Conservation (phyloP, 2,113 vertebrate species). For the Columbina picui region DNA sequence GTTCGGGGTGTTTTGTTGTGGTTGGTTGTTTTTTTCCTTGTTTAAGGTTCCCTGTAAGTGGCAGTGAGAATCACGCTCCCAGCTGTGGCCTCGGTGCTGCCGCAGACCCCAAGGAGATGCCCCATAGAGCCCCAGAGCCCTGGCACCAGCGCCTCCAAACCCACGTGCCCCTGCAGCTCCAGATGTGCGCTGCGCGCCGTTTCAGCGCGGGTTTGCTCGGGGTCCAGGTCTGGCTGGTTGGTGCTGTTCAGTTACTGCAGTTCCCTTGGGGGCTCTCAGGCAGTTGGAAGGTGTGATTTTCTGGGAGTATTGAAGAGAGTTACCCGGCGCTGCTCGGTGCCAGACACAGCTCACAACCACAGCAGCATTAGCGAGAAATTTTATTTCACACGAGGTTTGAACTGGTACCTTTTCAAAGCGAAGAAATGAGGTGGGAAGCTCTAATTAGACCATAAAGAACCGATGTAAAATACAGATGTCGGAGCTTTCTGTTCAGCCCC, state of each 20-base stretch:
- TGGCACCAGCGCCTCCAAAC: rapidly evolving
- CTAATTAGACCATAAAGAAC: not conserved
- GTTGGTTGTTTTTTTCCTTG: not conserved
- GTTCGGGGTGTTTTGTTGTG: too few relatives aligned
- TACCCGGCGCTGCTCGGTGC: not conserved
- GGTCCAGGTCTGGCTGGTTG: not conserved
- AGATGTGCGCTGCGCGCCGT: too few relatives aligned
- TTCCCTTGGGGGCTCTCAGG: not conserved
- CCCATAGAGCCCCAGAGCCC: not conserved
- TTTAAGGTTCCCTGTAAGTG: not conserved
- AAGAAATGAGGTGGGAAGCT: not conserved
- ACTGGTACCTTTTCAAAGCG: not conserved
- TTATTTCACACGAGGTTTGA: not conserved
- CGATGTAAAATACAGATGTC: not conserved
- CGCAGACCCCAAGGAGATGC: not conserved
- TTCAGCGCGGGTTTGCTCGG: not conserved
- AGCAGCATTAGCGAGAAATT: not conserved
- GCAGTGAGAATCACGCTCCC: not conserved
- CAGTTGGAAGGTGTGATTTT: not conserved
- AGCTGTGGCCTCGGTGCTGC: not conserved
- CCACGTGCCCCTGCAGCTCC: rapidly evolving
- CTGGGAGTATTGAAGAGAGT: not conserved
- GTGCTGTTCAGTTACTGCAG: not conserved
- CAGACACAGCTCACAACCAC: not conserved
- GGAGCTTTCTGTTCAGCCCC: not conserved